Evolutionary conservation across 2,113 vertebrate species (phyloP), one percentile per base, ranked within the genome.

Genomic region (Oenanthe oenanthe): DNA sequence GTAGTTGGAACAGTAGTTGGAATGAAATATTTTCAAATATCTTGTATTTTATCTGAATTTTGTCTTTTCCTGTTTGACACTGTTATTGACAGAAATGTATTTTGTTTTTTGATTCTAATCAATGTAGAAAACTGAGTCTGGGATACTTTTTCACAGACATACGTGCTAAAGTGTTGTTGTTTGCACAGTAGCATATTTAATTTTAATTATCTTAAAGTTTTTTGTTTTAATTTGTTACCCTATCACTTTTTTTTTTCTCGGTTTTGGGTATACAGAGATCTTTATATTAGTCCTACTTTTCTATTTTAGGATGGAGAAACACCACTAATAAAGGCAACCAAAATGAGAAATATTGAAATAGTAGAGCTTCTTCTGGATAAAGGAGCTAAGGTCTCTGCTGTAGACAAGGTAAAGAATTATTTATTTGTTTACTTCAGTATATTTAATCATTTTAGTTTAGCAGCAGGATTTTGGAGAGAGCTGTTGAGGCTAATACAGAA

Each of bases 271-370:
- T 62, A 17, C 7, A 22, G 54, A 51, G 20, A 6, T 61, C 18
- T 56, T 74, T 83, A 61, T 85, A n/a, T 42, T 74, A 25, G 10
- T 65, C 34, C 32, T 67, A 34, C 5, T 73, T 90, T 93, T 70
- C 57, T 24, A 36, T 96, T 95, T 65, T 85, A 99, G 99, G 99
- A 99, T 17, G 99, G 99, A 36, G 99, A 99, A 95, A 99, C 99
- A 13, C 99, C 99, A 0, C 98, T 99, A 70, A 99, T 99, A 96
- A 99, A 99, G 97, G 99, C 99, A 56, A 99, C 99, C 65, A 99
- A 99, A 97, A 99, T 99, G 99, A 98, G 99, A 95, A 99, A 98
- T 89, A 99, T 99, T 91, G 99, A 99, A 91, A 98, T 99, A 50
- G 99, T 99, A 57, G 99, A 99, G 92, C 98, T 99, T 31, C 97